Percentiles rank a stretch among this genome's conserved stretches.
phyloP scores from a whole-genome alignment of 2,797 vertebrate genomes.

The Chaetodon trifasciatus region DNA sequence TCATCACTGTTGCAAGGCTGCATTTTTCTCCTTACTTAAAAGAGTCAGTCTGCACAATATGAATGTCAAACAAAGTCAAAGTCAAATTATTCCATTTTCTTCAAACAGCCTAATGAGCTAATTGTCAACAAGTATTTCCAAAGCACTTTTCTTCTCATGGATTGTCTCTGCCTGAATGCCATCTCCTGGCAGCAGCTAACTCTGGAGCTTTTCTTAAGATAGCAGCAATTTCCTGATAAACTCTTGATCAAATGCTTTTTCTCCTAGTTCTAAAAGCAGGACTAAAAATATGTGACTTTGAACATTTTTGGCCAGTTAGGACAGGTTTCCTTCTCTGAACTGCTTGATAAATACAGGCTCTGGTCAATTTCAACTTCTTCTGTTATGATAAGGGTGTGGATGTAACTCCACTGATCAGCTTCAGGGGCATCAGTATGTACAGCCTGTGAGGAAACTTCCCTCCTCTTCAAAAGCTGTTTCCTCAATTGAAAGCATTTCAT shows the following conservation, averaged over 20 bases:
- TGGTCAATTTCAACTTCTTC: background rate
- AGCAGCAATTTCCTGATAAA: no score
- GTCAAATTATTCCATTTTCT: no score
- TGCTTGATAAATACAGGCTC: background rate
- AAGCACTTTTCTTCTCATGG: background rate
- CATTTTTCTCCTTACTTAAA: background rate
- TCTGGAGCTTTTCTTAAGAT: background rate
- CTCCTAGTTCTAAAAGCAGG: no score
- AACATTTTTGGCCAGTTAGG: no score
- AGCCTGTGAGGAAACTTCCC: background rate
- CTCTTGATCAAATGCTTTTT: background rate
- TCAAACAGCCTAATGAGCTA: background rate
- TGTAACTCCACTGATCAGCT: background rate
- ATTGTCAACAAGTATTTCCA: background rate
- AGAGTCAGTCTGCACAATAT: no score
- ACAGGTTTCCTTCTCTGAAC: background rate
- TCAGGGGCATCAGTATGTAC: background rate
- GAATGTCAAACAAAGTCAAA: no score
- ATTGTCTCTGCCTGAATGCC: background rate
- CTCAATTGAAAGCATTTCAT: background rate
- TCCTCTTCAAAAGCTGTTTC: background rate
- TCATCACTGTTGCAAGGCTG: background rate
- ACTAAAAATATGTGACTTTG: background rate
- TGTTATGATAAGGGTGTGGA: background rate
- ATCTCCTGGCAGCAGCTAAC: no score